phyloP scores from a whole-genome alignment of 1,140 invertebrate species.

The silkworm (Bombyx mori) region DNA sequence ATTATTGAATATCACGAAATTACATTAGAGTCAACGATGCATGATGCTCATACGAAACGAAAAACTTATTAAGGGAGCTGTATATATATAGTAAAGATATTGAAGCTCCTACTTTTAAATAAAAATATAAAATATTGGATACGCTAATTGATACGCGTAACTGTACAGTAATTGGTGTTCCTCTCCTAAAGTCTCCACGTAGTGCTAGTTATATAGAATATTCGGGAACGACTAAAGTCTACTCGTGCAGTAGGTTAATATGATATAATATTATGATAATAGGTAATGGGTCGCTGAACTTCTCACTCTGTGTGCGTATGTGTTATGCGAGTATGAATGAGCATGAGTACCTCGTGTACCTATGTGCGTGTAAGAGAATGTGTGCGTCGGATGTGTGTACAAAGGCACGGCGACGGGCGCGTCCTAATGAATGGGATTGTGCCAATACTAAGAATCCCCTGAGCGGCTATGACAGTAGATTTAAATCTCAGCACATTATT shows the following conservation, averaged over 20 bases:
- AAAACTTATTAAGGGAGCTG: conserved; percentile 30
- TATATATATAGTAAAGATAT: conserved; percentile 51
- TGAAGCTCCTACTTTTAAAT: conserved; percentile 43
- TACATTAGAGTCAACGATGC: conserved; percentile 55
- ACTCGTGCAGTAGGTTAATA: conserved; percentile 39
- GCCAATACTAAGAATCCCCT: conserved; percentile 61
- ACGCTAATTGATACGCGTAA: conserved; percentile 38
- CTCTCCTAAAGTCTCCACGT: conserved; percentile 62
- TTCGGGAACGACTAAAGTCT: conserved; percentile 39
- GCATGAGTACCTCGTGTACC: conserved; percentile 5
- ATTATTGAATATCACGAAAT: conserved; percentile 39
- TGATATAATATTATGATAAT: conserved; percentile 11
- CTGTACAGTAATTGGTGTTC: conserved; percentile 67
- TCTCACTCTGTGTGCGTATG: conserved; percentile 8
- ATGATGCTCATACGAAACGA: conserved; percentile 54
- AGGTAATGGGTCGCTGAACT: conserved; percentile 7
- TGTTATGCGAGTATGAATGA: conserved; percentile 10
- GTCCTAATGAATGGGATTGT: conserved; percentile 55
- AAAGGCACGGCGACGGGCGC: conserved; percentile 5
- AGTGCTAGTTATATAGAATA: conserved; percentile 51
- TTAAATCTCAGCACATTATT: conserved; percentile 70
- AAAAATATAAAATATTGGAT: conserved; percentile 43
- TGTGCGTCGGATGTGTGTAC: conserved; percentile 8
- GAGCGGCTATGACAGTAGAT: conserved; percentile 57
- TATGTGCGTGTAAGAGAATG: conserved; percentile 13